Base-by-base conservation (phyloP, 64 coral and sea anemone genomes). In the Stichodactyla helianthus region DNA sequence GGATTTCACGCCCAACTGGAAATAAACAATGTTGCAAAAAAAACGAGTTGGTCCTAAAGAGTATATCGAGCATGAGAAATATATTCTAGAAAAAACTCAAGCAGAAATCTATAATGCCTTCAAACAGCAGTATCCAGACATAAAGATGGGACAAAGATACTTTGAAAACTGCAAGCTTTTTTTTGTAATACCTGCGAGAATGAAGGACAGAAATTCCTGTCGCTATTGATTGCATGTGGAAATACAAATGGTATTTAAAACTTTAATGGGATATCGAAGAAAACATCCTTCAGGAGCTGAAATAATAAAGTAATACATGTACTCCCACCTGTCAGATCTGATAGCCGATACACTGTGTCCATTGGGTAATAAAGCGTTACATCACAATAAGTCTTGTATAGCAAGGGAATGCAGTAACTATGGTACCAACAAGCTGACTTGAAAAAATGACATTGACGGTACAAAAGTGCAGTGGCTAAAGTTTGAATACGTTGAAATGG, bases 11-110 rank as follows among this genome's bases (percentile, higher is more conserved):
- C 18, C 88, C 88, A 3, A 89, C 78, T 5, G 87, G 87, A 7
- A 89, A 89, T 23, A 82, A 89, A 56, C 11, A 60, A 18, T 83
- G 68, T 85, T 22, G 58, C 52, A 20, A 50, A 54, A 14, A 14
- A 76, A 90, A 27, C 51, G 64, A 16, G 18, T 90, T 12, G 82
- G 60, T 5, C 53, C 88, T 3, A 85, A 90, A 76, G 80, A 84
- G 10, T 85, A 90, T 7, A 68, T 83, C 7, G 51, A 23, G 16
- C 82, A 90, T 77, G 52, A 82, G 0, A 90, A 85, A 58, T 68
- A 90, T 74, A 84, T 85, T 31, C 31, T 90, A 51, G 11, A 89
- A 13, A 89, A 89, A 54, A 82, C 80, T 8, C 88, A 89, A 44
- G 84, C 82, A 12, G 67, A 89, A 23, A 79, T 89, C 8, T 89